Conservation (phyloP, 2,113 vertebrate genomes). For the Vulpes lagopus region DNA sequence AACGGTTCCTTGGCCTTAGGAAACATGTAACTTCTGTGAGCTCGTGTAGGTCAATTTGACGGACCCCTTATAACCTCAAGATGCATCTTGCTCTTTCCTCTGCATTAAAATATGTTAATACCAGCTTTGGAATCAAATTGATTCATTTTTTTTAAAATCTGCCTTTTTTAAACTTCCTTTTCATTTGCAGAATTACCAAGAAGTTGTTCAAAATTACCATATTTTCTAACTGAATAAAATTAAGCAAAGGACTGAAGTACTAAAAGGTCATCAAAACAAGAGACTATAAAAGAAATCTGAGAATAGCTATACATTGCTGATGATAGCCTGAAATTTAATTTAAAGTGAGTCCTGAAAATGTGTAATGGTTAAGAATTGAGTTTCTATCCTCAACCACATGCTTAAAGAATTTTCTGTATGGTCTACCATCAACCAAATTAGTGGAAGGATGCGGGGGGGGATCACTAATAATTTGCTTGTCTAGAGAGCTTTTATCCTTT, state of each 20-base stretch:
- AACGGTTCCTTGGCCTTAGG: conserved; percentile 66
- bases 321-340: conserved; percentile 59
- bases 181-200: conserved; percentile 69
- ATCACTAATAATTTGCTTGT: not conserved
- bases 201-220: conserved; percentile 55
- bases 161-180: conserved; percentile 61
- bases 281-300: conserved; percentile 65
- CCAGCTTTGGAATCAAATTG: conserved; percentile 65
- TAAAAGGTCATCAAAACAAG: conserved; percentile 75
- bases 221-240: conserved; percentile 76
- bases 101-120: conserved; percentile 76
- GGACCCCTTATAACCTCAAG: not conserved
- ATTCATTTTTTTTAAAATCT: conserved; percentile 43
- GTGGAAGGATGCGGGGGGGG: not conserved
- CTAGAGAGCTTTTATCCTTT: not conserved
- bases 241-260: conserved; percentile 32
- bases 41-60: conserved; percentile 70
- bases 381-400: not conserved
- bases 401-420: not conserved
- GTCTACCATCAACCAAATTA: conserved; percentile 2
- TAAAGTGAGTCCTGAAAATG: conserved; percentile 45
- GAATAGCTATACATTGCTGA: conserved; percentile 40
- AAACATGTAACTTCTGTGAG: conserved; percentile 57
- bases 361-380: conserved; percentile 35
- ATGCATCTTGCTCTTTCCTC: conserved; percentile 33